Evolutionary conservation across 2,888 invertebrate genomes (phyloP), one percentile per base, ranked within the genome.

Genomic region (Drosophila nigricruria): DNA sequence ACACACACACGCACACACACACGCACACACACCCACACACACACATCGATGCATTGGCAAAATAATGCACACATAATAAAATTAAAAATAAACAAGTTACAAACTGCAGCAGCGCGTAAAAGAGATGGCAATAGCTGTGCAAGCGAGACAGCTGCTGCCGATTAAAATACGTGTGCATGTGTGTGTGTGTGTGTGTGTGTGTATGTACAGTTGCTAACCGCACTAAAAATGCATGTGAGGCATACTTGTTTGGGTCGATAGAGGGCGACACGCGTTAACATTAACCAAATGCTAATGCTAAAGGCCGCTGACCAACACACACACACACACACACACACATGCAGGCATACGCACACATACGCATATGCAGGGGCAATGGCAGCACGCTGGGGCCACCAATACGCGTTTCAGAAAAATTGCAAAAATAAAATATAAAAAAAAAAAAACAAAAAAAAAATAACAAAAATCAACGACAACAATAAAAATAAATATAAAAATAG

Each of bases 221-320:
- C 89, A 82, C 72, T 74, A 79, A 79, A 73, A 82, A 69, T 69
- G 63, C 62, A 68, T 73, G 70, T 61, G 76, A 60, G 62, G 40
- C 18, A 18, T 58, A 10, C 68, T 73, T 76, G 75, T 76, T 64
- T 70, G 63, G 77, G 78, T 66, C 82, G 60, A 53, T 72, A 75
- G 68, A 53, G 69, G 61, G 73, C 70, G 71, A 73, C 69, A 74
- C 74, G 73, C 70, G 82, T 85, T 89, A 79, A 79, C 79, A 88
- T 85, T 85, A 85, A 84, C 84, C 88, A 84, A 84, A 85, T 89
- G 88, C 84, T 85, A 85, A 85, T 85, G 89, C 84, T 73, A 83
- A 75, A 85, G 80, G 80, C 82, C 81, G 57, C 81, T 69, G 73
- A 66, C 81, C 68, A 68, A 57, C 59, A 38, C 61, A 54, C 67